Conservation (phyloP, 1,140 invertebrate genomes). For the Linepithema humile region DNA sequence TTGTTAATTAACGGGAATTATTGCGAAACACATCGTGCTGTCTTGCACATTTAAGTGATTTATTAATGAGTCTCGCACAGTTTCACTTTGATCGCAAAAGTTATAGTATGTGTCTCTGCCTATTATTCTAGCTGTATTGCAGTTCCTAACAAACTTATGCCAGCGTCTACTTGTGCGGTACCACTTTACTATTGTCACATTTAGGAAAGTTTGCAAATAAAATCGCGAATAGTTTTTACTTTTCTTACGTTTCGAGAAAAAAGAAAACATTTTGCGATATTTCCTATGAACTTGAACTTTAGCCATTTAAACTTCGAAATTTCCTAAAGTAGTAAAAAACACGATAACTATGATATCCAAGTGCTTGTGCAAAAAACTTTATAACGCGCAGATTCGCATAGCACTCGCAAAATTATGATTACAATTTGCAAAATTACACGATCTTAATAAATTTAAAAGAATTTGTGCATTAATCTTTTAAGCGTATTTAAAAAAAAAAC, state of each 20-base stretch:
- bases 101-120: constrained; percentile 9
- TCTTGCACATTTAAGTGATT: constrained; percentile 24
- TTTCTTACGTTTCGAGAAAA: neutral
- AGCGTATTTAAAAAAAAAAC: neutral
- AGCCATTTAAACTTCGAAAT: no score
- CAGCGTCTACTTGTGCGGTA: constrained; percentile 1
- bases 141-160: constrained; percentile 37
- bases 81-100: constrained; percentile 35
- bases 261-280: neutral
- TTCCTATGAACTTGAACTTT: neutral
- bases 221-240: neutral
- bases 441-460: neutral
- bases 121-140: neutral
- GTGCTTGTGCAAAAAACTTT: neutral
- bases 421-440: neutral
- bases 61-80: neutral
- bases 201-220: constrained; percentile 20
- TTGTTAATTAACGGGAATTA: no score
- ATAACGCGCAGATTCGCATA: neutral
- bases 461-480: neutral
- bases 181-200: constrained; percentile 5
- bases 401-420: neutral
- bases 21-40: neutral
- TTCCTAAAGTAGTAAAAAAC: neutral
- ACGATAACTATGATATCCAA: no score